A percentile compares a stretch with the other conserved stretches of the same genome.
phyloP scores from a whole-genome alignment of 2,888 invertebrate genomes.

The Poecilobothrus nobilitatus region DNA sequence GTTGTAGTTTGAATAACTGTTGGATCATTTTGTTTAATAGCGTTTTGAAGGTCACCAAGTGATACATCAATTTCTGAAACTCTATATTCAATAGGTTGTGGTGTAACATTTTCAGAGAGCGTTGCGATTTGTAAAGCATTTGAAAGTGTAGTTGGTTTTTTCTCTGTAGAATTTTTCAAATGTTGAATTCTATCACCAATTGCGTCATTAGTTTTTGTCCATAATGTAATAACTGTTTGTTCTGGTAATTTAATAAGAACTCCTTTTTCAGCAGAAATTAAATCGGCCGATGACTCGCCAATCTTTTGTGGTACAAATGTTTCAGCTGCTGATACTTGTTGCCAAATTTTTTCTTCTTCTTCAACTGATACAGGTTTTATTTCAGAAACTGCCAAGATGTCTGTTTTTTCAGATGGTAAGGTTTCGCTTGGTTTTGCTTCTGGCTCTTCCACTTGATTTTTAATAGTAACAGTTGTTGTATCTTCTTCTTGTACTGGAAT shows the following conservation, averaged over 20 bases:
- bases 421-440: constrained; percentile 41
- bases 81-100: constrained; percentile 49
- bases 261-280: constrained; percentile 16
- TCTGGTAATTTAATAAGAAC: constrained; percentile 14
- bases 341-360: constrained; percentile 31
- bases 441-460: constrained; percentile 31
- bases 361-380: constrained; percentile 46
- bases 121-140: constrained; percentile 56
- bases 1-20: constrained; percentile 58
- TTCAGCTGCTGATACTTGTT: constrained; percentile 25
- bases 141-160: constrained; percentile 50
- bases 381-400: constrained; percentile 35
- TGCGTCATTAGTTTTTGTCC: constrained; percentile 48
- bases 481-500: constrained; percentile 28
- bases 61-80: constrained; percentile 51
- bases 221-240: constrained; percentile 38
- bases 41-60: constrained; percentile 38
- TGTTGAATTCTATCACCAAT: constrained; percentile 50
- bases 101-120: constrained; percentile 49
- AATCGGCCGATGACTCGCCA: constrained; percentile 14
- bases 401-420: background rate
- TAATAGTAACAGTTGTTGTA: constrained; percentile 32
- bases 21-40: constrained; percentile 52
- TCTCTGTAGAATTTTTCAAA: constrained; percentile 45
- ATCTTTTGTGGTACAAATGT: constrained; percentile 26